Percentiles rank a stretch among this genome's conserved stretches.
These are phyloP conservation scores for Ciconia maguari DNA, from an alignment of 2,113 vertebrate genomes.

Conservation along the genomic window DNA sequence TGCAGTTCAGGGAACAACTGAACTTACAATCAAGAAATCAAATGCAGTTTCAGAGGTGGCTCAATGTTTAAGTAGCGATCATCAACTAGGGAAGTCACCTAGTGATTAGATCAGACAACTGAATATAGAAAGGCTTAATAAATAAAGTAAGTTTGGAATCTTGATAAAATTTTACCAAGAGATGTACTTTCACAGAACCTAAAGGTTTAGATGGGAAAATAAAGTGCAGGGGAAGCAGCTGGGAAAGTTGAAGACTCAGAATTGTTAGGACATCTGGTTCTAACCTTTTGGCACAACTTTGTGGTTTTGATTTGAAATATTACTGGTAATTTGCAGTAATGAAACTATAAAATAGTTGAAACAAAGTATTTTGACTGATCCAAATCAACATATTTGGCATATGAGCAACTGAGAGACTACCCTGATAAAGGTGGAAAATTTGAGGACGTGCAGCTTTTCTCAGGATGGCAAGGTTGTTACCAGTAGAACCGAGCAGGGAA, in stretches of 20 bases:
- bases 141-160: not conserved
- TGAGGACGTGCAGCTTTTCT: not conserved
- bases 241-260: not conserved
- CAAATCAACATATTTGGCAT: not conserved
- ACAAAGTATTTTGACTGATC: not conserved
- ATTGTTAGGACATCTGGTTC: slow-evolving; percentile 2
- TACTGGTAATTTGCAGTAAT: slow-evolving; percentile 1
- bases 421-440: not conserved
- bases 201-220: not conserved
- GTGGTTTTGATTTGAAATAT: not conserved
- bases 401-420: not conserved
- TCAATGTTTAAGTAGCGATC: not conserved
- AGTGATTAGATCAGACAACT: not conserved
- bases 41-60: not conserved
- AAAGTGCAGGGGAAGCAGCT: not conserved
- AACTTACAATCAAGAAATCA: not conserved
- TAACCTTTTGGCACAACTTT: not conserved
- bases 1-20: not conserved
- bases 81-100: not conserved
- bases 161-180: not conserved
- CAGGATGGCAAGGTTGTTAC: not conserved
- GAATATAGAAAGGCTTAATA: not conserved
- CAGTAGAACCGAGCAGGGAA: not conserved
- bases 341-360: not conserved
- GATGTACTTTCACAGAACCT: not conserved